A percentile compares a stretch with the other conserved stretches of the same genome.
Evolutionary conservation across 2,113 vertebrate genomes (phyloP).

Genomic region (Lates calcarifer): DNA sequence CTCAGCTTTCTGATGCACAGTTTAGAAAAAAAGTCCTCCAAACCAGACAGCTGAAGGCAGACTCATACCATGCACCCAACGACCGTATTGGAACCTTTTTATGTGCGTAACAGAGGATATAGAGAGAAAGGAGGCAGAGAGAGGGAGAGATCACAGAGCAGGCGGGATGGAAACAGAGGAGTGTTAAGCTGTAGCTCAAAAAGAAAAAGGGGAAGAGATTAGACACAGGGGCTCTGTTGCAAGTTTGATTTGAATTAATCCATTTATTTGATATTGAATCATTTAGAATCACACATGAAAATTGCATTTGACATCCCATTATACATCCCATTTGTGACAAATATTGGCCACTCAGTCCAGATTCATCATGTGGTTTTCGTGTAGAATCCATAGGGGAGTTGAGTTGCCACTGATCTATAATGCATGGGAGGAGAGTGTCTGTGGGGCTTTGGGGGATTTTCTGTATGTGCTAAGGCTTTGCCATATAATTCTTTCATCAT

Average conservation of each 20-base stretch:
- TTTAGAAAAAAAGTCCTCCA: no score
- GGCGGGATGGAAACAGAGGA: conserved; percentile 39
- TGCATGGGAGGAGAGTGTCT: conserved; percentile 65
- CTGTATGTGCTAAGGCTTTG: conserved; percentile 63
- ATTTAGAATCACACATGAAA: conserved; percentile 52
- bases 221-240: conserved; percentile 47
- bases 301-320: conserved; percentile 50
- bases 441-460: conserved; percentile 66
- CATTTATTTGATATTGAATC: conserved; percentile 53
- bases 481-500: conserved; percentile 76
- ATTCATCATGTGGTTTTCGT: conserved; percentile 51
- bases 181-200: conserved; percentile 60
- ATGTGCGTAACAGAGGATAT: conserved; percentile 48
- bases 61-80: conserved; percentile 17
- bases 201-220: conserved; percentile 54
- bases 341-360: conserved; percentile 59
- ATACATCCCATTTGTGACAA: conserved; percentile 60
- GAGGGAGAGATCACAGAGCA: conserved; percentile 45
- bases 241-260: conserved; percentile 64
- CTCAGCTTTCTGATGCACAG: conserved; percentile 40
- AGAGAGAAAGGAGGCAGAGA: conserved; percentile 29
- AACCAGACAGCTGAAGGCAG: no score
- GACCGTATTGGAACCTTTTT: conserved; percentile 51
- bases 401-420: conserved; percentile 73
- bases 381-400: conserved; percentile 68